Conservation (phyloP, 2,797 vertebrate genomes). For the Bradypodion pumilum region DNA sequence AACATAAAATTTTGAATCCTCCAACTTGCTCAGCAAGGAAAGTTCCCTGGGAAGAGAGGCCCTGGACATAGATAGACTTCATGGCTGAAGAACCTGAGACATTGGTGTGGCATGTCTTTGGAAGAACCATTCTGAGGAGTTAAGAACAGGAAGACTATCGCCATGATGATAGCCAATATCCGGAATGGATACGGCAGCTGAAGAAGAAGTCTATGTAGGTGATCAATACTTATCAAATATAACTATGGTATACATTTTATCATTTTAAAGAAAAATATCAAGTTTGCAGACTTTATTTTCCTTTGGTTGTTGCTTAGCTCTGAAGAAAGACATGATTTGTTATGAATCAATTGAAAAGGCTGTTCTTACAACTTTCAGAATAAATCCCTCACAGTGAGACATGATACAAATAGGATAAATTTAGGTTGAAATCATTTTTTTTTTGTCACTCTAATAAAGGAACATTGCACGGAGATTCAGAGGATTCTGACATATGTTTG, state of each 20-base stretch:
- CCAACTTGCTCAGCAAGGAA: too few species aligned
- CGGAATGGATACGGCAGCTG: too few species aligned
- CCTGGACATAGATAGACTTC: too few species aligned
- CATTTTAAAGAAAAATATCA: constrained; percentile 33
- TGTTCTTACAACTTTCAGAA: constrained; percentile 39
- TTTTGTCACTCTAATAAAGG: background rate
- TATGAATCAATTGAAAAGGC: constrained; percentile 27
- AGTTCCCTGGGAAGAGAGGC: too few species aligned
- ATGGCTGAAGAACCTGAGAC: too few species aligned
- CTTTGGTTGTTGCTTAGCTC: constrained; percentile 24
- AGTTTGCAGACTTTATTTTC: constrained; percentile 46
- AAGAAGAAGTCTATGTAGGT: constrained; percentile 39
- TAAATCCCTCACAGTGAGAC: constrained; percentile 50
- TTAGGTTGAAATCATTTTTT: constrained; percentile 7
- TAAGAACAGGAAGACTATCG: too few species aligned
- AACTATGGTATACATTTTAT: constrained; percentile 48
- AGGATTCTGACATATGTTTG: background rate
- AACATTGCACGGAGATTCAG: background rate
- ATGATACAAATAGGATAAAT: constrained; percentile 3
- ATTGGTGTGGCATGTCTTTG: too few species aligned
- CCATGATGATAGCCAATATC: too few species aligned
- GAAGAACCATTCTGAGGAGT: too few species aligned
- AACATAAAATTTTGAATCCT: too few species aligned
- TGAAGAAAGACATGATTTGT: constrained; percentile 40
- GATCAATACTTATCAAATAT: constrained; percentile 51